A percentile compares a stretch with the other conserved stretches of the same genome.
Evolutionary conservation across 2,888 invertebrate species (phyloP).

Genomic region (Lycocerus yunnanus): DNA sequence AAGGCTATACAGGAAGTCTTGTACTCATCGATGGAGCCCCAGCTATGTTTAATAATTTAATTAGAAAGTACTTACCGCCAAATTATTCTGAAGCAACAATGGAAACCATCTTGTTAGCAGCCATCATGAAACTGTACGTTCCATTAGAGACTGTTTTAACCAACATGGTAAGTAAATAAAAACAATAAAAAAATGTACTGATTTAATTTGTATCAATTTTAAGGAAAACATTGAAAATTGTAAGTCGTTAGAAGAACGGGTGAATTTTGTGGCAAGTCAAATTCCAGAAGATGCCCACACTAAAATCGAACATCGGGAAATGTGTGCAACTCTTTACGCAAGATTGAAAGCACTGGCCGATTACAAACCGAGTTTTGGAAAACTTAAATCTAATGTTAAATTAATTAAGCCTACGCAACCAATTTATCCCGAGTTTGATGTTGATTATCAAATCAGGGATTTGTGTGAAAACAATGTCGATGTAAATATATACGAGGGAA

Average conservation of each 20-base stretch:
- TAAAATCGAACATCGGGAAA: constrained; percentile 51
- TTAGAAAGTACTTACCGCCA: constrained; percentile 18
- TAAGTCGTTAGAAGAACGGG: neutral
- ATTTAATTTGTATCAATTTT: neutral
- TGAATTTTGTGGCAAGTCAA: neutral
- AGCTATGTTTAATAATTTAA: constrained; percentile 50
- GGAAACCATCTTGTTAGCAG: constrained; percentile 60
- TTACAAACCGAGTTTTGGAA: constrained; percentile 52
- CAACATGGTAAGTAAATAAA: neutral
- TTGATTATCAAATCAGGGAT: constrained; percentile 69
- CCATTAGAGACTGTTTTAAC: constrained; percentile 5
- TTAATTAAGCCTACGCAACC: constrained; percentile 68
- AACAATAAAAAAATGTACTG: neutral
- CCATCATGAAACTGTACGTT: constrained; percentile 54
- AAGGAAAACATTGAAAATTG: neutral
- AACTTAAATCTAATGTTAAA: constrained; percentile 62
- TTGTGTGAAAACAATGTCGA: constrained; percentile 62
- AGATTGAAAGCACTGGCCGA: constrained; percentile 61
- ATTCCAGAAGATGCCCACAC: neutral
- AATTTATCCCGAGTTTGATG: constrained; percentile 58
- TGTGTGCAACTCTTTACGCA: constrained; percentile 58
- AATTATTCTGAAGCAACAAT: constrained; percentile 56
- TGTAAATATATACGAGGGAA: constrained; percentile 71
- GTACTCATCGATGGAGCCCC: constrained; percentile 80
- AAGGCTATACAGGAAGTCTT: constrained; percentile 67